These are phyloP conservation scores for Tachysurus fulvidraco DNA, from an alignment of 2,113 vertebrate genomes.

Conservation along the genomic window DNA sequence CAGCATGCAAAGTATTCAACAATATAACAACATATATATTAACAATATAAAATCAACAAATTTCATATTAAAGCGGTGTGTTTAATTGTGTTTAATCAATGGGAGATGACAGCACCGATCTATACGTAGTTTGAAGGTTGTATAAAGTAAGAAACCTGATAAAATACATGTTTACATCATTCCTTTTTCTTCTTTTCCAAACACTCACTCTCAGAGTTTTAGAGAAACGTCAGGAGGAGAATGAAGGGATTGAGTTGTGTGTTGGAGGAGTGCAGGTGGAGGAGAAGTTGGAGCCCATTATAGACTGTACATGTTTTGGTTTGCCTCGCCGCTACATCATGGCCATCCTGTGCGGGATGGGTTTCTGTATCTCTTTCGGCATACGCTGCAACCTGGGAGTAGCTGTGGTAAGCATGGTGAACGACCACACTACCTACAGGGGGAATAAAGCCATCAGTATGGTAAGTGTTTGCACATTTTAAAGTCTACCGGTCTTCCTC, in stretches of 20 bases:
- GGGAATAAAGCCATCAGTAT: constrained; percentile 79
- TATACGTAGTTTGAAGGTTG: constrained; percentile 12
- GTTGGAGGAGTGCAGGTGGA: constrained; percentile 77
- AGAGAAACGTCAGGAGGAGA: constrained; percentile 84
- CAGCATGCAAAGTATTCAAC: too few species aligned
- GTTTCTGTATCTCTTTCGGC: constrained; percentile 92
- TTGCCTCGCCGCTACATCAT: constrained; percentile 90
- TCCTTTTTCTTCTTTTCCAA: background rate
- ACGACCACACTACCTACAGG: constrained; percentile 82
- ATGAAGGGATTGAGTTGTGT: constrained; percentile 86
- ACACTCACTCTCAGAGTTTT: constrained; percentile 69
- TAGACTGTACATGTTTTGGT: constrained; percentile 90
- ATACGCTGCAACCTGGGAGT: constrained; percentile 92
- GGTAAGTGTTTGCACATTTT: constrained; percentile 67
- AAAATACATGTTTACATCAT: background rate
- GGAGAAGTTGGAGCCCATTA: constrained; percentile 81
- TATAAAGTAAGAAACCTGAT: background rate
- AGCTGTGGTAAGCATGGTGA: constrained; percentile 93
- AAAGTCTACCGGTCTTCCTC: background rate
- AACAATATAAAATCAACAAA: too few species aligned
- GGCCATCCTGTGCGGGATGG: constrained; percentile 88
- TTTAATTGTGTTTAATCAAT: constrained; percentile 71
- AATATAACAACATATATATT: too few species aligned
- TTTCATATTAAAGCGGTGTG: constrained; percentile 50
- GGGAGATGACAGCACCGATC: constrained; percentile 47